A percentile compares a stretch with the other conserved stretches of the same genome.
Evolutionary conservation across 2,113 vertebrate genomes (phyloP).

Genomic region (Macrotis lagotis): DNA sequence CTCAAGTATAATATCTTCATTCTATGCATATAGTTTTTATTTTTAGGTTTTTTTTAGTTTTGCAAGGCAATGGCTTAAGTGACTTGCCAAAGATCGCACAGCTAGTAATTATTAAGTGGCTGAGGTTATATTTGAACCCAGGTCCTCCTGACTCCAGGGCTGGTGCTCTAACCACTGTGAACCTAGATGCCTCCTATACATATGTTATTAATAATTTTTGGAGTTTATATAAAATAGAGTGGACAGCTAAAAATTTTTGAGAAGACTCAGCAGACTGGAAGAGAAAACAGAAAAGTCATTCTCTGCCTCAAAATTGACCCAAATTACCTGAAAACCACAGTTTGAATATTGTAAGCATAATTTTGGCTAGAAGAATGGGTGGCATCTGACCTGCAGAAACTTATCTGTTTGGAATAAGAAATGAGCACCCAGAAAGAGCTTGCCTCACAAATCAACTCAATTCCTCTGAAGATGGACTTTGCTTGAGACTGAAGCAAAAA

Average conservation of each 20-base stretch:
- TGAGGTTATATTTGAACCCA: too few species aligned
- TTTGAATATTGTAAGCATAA: constrained; percentile 14
- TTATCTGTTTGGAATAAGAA: neutral
- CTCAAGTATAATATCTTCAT: neutral
- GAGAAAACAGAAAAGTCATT: constrained; percentile 30
- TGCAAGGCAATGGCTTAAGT: too few species aligned
- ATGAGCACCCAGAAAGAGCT: neutral
- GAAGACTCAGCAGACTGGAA: constrained; percentile 2
- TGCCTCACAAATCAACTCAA: constrained; percentile 1
- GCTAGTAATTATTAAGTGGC: too few species aligned
- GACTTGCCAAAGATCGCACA: too few species aligned
- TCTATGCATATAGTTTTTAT: neutral
- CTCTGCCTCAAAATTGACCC: neutral
- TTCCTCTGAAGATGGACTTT: constrained; percentile 54
- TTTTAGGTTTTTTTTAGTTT: too few species aligned
- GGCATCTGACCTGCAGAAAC: constrained; percentile 7
- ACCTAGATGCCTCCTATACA: neutral
- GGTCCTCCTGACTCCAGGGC: too few species aligned
- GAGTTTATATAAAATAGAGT: neutral
- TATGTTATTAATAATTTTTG: constrained; percentile 35
- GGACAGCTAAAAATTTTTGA: constrained; percentile 27
- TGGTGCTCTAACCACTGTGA: too few species aligned
- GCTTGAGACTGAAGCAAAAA: constrained; percentile 31
- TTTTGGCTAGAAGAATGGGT: neutral
- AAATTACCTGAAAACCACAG: constrained; percentile 1